Conservation (phyloP, 2,113 vertebrate species). For the Catagonus wagneri region DNA sequence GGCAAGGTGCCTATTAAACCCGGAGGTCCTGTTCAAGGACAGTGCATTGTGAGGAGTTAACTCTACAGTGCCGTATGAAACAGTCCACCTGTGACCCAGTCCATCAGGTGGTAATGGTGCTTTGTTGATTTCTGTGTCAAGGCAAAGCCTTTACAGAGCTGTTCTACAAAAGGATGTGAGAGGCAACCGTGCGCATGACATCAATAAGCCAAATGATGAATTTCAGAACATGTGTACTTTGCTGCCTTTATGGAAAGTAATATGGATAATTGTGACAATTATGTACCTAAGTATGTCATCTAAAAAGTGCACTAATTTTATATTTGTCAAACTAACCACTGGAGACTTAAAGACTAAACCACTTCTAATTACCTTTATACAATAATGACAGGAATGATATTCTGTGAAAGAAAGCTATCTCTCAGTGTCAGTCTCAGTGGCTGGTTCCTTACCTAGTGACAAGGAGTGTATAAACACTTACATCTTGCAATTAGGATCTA, state of each 20-base stretch:
- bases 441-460: conserved; percentile 41
- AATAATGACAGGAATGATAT: conserved; percentile 37
- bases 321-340: conserved; percentile 56
- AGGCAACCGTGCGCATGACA: neutral
- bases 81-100: neutral
- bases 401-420: conserved; percentile 51
- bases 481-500: conserved; percentile 24
- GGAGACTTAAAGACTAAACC: conserved; percentile 41
- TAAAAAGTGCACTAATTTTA: conserved; percentile 65
- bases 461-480: conserved; percentile 65
- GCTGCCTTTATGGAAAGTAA: conserved; percentile 56
- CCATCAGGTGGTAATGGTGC: neutral
- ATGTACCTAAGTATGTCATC: conserved; percentile 41
- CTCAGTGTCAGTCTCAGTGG: conserved; percentile 46
- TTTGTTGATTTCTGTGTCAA: neutral
- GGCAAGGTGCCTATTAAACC: neutral
- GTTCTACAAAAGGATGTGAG: neutral
- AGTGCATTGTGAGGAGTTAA: neutral
- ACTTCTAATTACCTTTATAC: conserved; percentile 68
- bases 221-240: conserved; percentile 36
- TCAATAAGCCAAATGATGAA: conserved; percentile 43
- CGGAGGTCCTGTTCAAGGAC: neutral
- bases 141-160: conserved; percentile 10
- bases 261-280: conserved; percentile 64
- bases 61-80: neutral